Conservation (phyloP, 2,797 vertebrate species). For the Channa striata region DNA sequence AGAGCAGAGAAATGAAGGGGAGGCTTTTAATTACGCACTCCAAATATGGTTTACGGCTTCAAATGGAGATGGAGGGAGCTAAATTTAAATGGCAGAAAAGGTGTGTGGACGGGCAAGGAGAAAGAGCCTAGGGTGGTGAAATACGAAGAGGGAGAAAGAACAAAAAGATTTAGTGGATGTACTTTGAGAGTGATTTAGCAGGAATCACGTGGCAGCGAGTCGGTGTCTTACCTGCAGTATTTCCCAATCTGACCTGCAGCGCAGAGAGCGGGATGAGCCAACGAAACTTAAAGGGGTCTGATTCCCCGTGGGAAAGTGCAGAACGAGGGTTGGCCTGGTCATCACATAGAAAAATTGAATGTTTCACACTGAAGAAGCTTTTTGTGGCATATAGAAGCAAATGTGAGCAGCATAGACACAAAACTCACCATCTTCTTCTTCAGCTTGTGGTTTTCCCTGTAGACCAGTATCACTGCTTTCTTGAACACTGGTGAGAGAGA, state of each 20-base stretch:
- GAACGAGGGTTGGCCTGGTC: slow-evolving; percentile 86
- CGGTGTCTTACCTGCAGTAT: slow-evolving; percentile 89
- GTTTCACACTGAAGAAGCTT: slow-evolving; percentile 16
- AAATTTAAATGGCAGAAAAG: slow-evolving; percentile 36
- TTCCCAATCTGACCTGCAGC: slow-evolving; percentile 94
- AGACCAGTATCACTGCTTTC: slow-evolving; percentile 96
- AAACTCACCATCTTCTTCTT: slow-evolving; percentile 95
- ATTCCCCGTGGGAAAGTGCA: slow-evolving; percentile 87
- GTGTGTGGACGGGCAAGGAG: slow-evolving; percentile 23
- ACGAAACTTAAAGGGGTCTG: slow-evolving; percentile 95
- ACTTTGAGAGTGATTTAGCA: slow-evolving; percentile 62
- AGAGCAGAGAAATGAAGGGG: slow-evolving; percentile 46
- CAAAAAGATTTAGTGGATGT: slow-evolving; percentile 57
- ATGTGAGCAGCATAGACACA: slow-evolving; percentile 1
- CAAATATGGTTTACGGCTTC: slow-evolving; percentile 68
- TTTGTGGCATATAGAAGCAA: slow-evolving; percentile 14
- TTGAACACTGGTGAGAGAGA: slow-evolving; percentile 91
- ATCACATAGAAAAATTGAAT: background rate
- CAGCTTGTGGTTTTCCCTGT: slow-evolving; percentile 94
- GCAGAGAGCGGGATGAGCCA: slow-evolving; percentile 96
- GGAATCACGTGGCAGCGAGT: slow-evolving; percentile 18
- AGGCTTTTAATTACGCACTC: slow-evolving; percentile 65
- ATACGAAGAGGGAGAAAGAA: slow-evolving; percentile 18
- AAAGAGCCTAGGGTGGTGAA: slow-evolving; percentile 33
- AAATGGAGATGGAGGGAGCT: slow-evolving; percentile 38